phyloP scores from a whole-genome alignment of 2,113 vertebrate species.

The Crotalus helleri region DNA sequence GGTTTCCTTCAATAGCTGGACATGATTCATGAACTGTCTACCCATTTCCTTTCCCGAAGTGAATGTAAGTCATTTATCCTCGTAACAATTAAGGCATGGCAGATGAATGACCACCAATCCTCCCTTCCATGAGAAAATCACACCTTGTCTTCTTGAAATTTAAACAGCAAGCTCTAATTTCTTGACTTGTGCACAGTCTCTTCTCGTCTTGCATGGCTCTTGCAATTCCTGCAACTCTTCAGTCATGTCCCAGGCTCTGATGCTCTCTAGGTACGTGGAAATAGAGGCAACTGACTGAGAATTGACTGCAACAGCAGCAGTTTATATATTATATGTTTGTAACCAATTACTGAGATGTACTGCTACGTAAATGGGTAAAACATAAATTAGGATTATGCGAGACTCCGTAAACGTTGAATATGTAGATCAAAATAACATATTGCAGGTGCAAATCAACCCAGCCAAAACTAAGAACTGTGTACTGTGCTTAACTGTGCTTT shows the following conservation, averaged over 20 bases:
- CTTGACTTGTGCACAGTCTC: constrained; percentile 1
- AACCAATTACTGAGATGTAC: not conserved
- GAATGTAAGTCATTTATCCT: not conserved
- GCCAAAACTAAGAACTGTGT: not conserved
- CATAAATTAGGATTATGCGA: not conserved
- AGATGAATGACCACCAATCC: not conserved
- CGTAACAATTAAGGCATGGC: not conserved
- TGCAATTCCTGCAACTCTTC: not conserved
- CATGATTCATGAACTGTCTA: not conserved
- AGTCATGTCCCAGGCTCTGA: not conserved
- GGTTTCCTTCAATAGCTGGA: not conserved
- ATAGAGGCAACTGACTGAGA: not conserved
- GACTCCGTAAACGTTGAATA: not conserved
- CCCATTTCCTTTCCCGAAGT: constrained; percentile 31
- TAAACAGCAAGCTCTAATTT: constrained; percentile 46
- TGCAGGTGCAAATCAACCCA: not conserved
- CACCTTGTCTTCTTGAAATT: constrained; percentile 31
- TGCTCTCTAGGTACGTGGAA: not conserved
- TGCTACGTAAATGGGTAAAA: not conserved
- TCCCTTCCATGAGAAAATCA: not conserved
- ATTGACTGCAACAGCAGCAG: not conserved
- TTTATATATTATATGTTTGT: not conserved
- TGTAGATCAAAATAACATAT: not conserved
- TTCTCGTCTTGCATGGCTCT: not conserved
- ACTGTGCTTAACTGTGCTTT: not conserved